Evolutionary conservation across 2,888 invertebrate species (phyloP), one percentile per base, ranked within the genome.

Genomic region (Odontocerum albicorne): DNA sequence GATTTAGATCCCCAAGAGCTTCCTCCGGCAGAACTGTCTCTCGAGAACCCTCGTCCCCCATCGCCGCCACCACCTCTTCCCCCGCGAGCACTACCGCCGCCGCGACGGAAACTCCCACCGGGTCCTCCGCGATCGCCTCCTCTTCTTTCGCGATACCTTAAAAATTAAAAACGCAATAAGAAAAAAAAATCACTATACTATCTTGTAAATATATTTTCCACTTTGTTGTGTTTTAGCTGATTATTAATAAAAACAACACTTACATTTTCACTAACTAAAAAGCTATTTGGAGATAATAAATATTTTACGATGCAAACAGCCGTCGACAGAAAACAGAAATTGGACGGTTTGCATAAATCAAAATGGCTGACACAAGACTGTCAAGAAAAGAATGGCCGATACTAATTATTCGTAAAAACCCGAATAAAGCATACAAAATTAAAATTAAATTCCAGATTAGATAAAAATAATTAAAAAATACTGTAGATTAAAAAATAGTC

Each of bases 21-120:
- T n/a, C 71, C 33, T 4, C 66, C 57, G 49, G 64, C 49, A 16
- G 66, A 54, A 6, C 72, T 66, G 10, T 64, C 70, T 33, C 77
- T 67, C 49, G 69, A 70, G 2, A 69, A 70, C 1, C 71, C 68
- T 8, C 72, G 70, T 4, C 73, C 64, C 15, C 69, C 66, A 31
- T 68, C 67, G 16, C 71, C 65, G 10, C 71, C 67, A 27, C 63
- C 63, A 40, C 68, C 65, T 27, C 65, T 63, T 16, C 66, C 64
- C 47, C 63, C 62, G 49, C 65, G 63, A 33, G 64, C 65, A 10
- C 78, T 76, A 45, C 75, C 70, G 2, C 80, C 74, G 12, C 76
- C 70, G 57, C 77, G 78, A 49, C 71, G 70, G 31, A 74, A 70
- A 31, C 73, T 68, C 13, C 74, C 74, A 33, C 79, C 79, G 59